These are phyloP conservation scores for Laticauda colubrina DNA, from an alignment of 2,113 vertebrate genomes.

Conservation along the genomic window DNA sequence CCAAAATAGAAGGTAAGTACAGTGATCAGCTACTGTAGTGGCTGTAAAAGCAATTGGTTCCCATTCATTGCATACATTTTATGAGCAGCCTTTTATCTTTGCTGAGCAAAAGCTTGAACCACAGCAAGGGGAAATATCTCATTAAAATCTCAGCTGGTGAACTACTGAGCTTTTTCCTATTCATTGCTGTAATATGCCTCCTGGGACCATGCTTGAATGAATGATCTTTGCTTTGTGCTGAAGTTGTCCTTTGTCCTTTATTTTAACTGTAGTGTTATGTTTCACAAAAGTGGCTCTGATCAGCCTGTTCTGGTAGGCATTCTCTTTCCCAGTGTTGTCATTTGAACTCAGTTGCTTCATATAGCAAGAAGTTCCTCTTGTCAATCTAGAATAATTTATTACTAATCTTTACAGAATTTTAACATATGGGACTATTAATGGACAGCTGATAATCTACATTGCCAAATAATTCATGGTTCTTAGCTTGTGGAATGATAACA, in stretches of 20 bases:
- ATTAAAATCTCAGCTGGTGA: constrained; percentile 85
- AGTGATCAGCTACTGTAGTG: constrained; percentile 63
- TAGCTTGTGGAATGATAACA: background rate
- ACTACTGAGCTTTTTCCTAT: constrained; percentile 79
- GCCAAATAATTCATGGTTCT: background rate
- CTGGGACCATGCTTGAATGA: constrained; percentile 75
- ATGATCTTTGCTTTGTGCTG: constrained; percentile 69
- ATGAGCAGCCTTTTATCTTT: constrained; percentile 66
- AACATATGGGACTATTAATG: background rate
- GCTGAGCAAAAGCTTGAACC: constrained; percentile 68
- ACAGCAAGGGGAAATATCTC: constrained; percentile 79
- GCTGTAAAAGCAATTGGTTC: constrained; percentile 67
- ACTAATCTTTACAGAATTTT: background rate
- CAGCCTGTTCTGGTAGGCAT: background rate
- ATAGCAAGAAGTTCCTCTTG: background rate
- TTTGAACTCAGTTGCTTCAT: background rate
- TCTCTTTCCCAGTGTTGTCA: constrained; percentile 5
- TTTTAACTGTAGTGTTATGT: constrained; percentile 50
- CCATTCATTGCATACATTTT: constrained; percentile 73
- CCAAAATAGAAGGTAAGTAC: constrained; percentile 91
- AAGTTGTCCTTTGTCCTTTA: constrained; percentile 77
- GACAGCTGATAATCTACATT: background rate
- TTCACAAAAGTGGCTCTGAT: background rate
- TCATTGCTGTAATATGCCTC: constrained; percentile 83
- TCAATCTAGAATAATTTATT: background rate